Percentiles rank a stretch among this genome's conserved stretches.
phyloP scores from a whole-genome alignment of 2,113 vertebrate genomes.

The Fregata magnificens region DNA sequence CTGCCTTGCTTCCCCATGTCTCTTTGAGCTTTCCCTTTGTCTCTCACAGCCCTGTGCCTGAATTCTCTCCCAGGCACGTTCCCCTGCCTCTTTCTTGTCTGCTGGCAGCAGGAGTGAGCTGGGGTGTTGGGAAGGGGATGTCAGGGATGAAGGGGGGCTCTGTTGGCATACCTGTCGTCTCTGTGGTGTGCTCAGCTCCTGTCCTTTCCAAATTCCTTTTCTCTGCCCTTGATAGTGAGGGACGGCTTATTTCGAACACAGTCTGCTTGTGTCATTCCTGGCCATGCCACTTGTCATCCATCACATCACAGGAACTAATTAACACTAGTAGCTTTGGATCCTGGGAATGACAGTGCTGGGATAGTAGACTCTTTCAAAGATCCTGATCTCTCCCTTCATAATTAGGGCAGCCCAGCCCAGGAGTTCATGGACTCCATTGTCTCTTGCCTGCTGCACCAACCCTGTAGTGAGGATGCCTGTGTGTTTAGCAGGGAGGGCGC shows the following conservation, averaged over 20 bases:
- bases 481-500: background rate
- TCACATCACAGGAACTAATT: constrained; percentile 40
- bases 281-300: constrained; percentile 34
- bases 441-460: background rate
- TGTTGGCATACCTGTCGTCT: background rate
- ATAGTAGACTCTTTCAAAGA: background rate
- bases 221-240: constrained; percentile 44
- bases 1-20: background rate
- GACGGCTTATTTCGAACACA: background rate
- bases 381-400: background rate
- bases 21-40: background rate
- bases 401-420: background rate
- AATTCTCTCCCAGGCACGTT: background rate
- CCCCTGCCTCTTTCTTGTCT: background rate
- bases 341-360: background rate
- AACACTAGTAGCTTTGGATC: constrained; percentile 13
- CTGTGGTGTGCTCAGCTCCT: background rate
- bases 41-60: background rate
- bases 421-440: background rate
- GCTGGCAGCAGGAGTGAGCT: background rate
- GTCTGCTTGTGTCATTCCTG: constrained; percentile 31
- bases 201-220: constrained; percentile 25
- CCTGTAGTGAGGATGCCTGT: background rate
- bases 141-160: background rate
- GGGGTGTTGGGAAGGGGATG: background rate